phyloP scores from a whole-genome alignment of 2,888 invertebrate genomes.

The Phaedon cochleariae region DNA sequence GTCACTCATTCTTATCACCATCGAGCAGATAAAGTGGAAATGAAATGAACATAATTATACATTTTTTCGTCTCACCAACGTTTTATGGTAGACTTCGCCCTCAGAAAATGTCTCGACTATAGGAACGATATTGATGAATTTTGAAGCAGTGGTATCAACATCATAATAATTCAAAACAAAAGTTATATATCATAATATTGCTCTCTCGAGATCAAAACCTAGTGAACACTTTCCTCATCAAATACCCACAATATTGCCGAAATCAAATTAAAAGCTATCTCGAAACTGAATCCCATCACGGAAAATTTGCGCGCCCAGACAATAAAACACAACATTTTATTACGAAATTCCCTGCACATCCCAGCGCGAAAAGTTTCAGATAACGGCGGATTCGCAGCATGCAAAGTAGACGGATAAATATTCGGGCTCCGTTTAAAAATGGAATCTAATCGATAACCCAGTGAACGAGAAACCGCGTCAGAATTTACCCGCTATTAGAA shows the following conservation, averaged over 20 bases:
- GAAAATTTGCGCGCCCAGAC: constrained; percentile 9
- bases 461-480: constrained; percentile 34
- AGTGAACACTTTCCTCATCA: not conserved
- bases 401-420: constrained; percentile 38
- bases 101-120: no score
- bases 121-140: no score
- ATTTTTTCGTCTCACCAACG: no score
- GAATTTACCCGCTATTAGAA: constrained; percentile 40
- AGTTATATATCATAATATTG: no score
- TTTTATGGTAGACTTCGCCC: no score
- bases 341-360: constrained; percentile 18
- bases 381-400: constrained; percentile 29
- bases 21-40: no score
- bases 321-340: constrained; percentile 23
- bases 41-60: no score
- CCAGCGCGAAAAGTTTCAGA: constrained; percentile 21
- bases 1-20: no score
- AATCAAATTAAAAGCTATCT: constrained; percentile 4
- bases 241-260: not conserved
- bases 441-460: constrained; percentile 43
- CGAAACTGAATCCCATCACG: constrained; percentile 2
- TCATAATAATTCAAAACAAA: no score
- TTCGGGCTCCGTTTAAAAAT: constrained; percentile 38
- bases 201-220: not conserved
- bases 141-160: no score